phyloP scores from a whole-genome alignment of 2,113 vertebrate species.

The Heteronetta atricapilla region DNA sequence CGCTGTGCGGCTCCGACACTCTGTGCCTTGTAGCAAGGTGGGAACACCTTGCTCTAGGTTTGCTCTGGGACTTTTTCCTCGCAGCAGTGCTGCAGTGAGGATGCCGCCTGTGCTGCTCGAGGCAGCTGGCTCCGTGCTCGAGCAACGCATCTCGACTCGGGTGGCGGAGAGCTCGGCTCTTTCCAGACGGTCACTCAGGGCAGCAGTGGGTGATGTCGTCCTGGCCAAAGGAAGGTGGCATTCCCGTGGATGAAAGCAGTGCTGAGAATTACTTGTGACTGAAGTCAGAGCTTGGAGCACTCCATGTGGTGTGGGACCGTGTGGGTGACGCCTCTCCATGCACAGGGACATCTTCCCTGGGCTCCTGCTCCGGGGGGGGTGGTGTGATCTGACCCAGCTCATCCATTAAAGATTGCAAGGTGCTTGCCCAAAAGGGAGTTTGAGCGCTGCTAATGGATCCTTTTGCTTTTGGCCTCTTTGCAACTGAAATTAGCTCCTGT shows the following conservation, averaged over 20 bases:
- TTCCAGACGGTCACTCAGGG: background rate
- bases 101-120: background rate
- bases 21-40: background rate
- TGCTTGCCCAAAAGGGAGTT: conserved; percentile 51
- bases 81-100: background rate
- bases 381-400: conserved; percentile 28
- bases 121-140: background rate
- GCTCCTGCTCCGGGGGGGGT: background rate
- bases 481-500: conserved; percentile 71
- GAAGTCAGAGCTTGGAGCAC: background rate
- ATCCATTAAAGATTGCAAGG: conserved; percentile 39
- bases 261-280: background rate
- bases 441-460: conserved; percentile 64
- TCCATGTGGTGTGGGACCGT: fast-evolving
- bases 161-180: background rate
- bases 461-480: conserved; percentile 65
- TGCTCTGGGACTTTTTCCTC: background rate
- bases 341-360: background rate
- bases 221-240: background rate
- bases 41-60: background rate
- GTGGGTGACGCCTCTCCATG: background rate
- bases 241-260: background rate
- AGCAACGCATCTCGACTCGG: background rate
- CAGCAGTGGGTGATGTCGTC: background rate
- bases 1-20: fast-evolving